Evolutionary conservation across 1,140 invertebrate species (phyloP).

Genomic region (Pemphigus obesinymphae): DNA sequence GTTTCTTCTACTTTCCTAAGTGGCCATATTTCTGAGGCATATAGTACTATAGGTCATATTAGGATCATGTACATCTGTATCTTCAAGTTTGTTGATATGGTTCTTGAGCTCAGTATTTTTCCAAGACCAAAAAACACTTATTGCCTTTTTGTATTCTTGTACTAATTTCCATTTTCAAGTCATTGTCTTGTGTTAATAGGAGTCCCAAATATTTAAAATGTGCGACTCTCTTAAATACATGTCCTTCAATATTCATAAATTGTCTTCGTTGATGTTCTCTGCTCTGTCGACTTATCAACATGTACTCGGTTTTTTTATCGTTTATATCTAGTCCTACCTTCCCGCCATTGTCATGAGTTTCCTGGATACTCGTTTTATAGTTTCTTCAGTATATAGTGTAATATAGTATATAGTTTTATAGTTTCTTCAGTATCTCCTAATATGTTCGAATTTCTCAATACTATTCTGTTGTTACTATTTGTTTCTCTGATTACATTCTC

Average conservation of each 20-base stretch:
- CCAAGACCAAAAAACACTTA: not conserved
- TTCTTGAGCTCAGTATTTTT: not conserved
- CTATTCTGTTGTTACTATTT: no score
- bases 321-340: not conserved
- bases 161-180: no score
- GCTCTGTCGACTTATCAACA: not conserved
- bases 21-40: not conserved
- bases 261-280: not conserved
- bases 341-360: not conserved
- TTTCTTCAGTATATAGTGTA: no score
- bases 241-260: not conserved
- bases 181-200: not conserved
- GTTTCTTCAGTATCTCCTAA: not conserved
- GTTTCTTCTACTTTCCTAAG: not conserved
- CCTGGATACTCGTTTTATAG: no score
- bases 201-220: not conserved
- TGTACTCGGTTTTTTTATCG: not conserved
- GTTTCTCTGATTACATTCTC: no score
- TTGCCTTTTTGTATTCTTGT: not conserved
- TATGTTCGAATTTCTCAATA: no score
- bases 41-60: slow-evolving; percentile 4
- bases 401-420: no score
- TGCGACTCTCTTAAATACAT: not conserved
- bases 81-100: not conserved
- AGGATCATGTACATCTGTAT: not conserved